Conservation (phyloP, 1,140 invertebrate genomes). For the Ceratina japonica region DNA sequence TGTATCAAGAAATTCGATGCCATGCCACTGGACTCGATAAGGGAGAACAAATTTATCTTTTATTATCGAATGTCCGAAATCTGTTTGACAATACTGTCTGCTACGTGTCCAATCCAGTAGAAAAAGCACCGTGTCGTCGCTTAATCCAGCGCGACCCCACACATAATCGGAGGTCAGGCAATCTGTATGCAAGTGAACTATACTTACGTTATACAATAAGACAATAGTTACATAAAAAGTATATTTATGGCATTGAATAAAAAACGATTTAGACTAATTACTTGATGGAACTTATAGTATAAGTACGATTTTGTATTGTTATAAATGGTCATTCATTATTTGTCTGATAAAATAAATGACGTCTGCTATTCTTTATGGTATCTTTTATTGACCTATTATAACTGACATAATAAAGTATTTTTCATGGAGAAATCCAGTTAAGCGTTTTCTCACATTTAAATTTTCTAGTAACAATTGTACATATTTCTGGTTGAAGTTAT, state of each 20-base stretch:
- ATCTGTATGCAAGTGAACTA: neutral
- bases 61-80: conserved; percentile 50
- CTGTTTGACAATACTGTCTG: conserved; percentile 36
- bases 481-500: neutral
- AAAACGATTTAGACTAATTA: neutral
- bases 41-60: conserved; percentile 58
- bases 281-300: no score
- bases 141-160: conserved; percentile 49
- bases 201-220: neutral
- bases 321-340: no score
- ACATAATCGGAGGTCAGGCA: conserved; percentile 37
- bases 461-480: neutral
- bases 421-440: no score
- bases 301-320: no score
- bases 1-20: conserved; percentile 24
- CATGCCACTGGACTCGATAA: conserved; percentile 8
- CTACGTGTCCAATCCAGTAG: conserved; percentile 59
- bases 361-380: no score
- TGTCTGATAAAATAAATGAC: no score
- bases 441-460: no score
- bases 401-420: neutral
- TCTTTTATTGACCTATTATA: no score
- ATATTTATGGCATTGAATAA: neutral
- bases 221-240: neutral
- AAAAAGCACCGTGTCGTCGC: conserved; percentile 50